Evolutionary conservation across 2,113 vertebrate genomes (phyloP).

Genomic region (Acrocephalus kingi): DNA sequence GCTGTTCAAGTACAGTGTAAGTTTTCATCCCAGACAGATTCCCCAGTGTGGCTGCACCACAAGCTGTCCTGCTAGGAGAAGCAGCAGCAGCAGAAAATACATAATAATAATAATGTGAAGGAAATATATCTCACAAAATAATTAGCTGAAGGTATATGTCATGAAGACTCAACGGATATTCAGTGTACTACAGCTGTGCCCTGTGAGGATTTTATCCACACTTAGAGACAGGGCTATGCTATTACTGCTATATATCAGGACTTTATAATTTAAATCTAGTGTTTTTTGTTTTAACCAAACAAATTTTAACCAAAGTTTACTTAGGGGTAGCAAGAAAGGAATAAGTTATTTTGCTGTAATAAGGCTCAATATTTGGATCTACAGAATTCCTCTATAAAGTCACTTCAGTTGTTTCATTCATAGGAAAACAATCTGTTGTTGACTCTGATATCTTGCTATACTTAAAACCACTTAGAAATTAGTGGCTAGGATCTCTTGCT

Average conservation of each 20-base stretch:
- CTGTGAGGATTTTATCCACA: not conserved
- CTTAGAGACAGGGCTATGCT: not conserved
- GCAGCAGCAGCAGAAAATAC: not conserved
- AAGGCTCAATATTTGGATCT: not conserved
- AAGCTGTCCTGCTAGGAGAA: not conserved
- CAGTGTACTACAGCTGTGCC: not conserved
- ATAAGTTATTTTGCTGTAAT: not conserved
- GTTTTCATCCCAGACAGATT: not conserved
- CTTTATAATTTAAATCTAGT: not conserved
- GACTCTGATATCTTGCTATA: not conserved
- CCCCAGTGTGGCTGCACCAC: not conserved
- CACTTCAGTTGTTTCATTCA: not conserved
- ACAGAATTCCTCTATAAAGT: not conserved
- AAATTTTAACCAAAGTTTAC: not conserved
- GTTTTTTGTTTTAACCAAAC: not conserved
- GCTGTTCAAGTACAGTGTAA: not conserved
- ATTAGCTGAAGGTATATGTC: not conserved
- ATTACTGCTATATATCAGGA: not conserved
- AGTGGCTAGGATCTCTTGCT: not conserved
- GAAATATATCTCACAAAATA: not conserved
- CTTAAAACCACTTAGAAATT: not conserved
- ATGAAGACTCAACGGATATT: not conserved
- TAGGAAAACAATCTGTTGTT: not conserved
- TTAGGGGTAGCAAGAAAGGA: not conserved
- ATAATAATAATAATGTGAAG: not conserved